Base-by-base conservation (phyloP, 2,888 invertebrate genomes). In the Mylabris sibirica region DNA sequence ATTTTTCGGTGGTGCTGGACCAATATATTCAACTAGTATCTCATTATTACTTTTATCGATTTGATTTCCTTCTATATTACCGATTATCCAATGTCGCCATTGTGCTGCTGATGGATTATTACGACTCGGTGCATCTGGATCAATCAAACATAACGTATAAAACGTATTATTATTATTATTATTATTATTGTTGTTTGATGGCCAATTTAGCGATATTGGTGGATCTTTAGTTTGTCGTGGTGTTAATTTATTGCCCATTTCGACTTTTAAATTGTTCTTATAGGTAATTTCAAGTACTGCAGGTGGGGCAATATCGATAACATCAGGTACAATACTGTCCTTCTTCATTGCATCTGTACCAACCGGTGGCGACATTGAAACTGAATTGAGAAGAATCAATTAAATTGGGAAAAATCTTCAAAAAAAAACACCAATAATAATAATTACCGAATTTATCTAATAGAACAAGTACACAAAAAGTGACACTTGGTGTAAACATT, bases 31-130 rank as follows among this genome's bases (percentile, higher is more conserved):
- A n/a, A 90, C 87, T n/a, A 93, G 82, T 24, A 87, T 86, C 80
- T 92, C 91, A 6, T 30, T 8, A 6, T 30, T 8, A 8, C 77
- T 92, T 75, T 88, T 87, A 12, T 80, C 79, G 8, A 83, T 78
- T 72, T 91, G 87, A 70, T 85, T 86, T 20, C 90, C 92, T 4
- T 89, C 89, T 77, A 94, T 91, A 79, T 94, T 94, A 22, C 89
- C 92, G 12, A 94, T 89, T 4, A 93, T 84, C 93, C 93, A 94
- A 81, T 94, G 93, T 77, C 91, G 91, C 90, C 91, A 92, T 84
- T 94, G 93, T 14, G 92, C 86, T 75, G 88, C 90, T 76, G 88
- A 91, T 0, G 92, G 93, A 63, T 88, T 87, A 72, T 87, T 86
- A 30, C 93, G 87, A 76, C 90, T 91, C 9, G 93, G 93, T 0